Base-by-base conservation (phyloP, 2,888 invertebrate genomes). In the Tachystola acroxantha region DNA sequence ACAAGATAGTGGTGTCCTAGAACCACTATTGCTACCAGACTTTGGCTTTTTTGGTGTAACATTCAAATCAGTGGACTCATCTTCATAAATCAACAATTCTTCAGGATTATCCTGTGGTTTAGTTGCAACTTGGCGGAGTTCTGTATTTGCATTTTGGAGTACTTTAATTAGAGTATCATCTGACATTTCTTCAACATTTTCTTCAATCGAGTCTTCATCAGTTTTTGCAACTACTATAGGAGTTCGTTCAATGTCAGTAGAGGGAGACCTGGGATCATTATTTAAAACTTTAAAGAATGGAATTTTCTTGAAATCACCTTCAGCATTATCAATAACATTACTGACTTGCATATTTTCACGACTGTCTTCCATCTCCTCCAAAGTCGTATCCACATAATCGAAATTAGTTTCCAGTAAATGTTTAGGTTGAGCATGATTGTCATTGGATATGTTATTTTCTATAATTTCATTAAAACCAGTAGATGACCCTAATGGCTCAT, bases 321-420 rank as follows among this genome's bases (percentile, higher is more conserved):
- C 53, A 34, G 40, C 30, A 32, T 49, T 38, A 25, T 48, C 43
- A 11, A 28, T 14, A 20, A 39, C 34, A 16, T 48, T 42, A 35
- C 34, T 35, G 19, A 7, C 36, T 45, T 53, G 32, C 10, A 44
- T 34, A 40, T 42, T 52, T 13, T 60, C 61, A 45, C 59, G 53
- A 47, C 53, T 70, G 32, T 71, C 67, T 46, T 67, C 63, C 54
- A 59, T 54, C 43, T 55, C 61, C 7, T 73, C 65, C 49, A 48
- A 46, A 27, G 63, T 58, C 46, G 32, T 47, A 61, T 89, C 90
- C 20, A 88, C 62, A 71, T 77, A 90, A 51, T 91, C 90, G 69
- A 91, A 87, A 64, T 90, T 89, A 11, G 91, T 91, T 73, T 91
- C 90, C 43, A 91, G 64, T 24, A 91, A 63, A 27, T 73, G 75